Evolutionary conservation across 2,888 invertebrate species (phyloP).

Genomic region (Lypha dubia): DNA sequence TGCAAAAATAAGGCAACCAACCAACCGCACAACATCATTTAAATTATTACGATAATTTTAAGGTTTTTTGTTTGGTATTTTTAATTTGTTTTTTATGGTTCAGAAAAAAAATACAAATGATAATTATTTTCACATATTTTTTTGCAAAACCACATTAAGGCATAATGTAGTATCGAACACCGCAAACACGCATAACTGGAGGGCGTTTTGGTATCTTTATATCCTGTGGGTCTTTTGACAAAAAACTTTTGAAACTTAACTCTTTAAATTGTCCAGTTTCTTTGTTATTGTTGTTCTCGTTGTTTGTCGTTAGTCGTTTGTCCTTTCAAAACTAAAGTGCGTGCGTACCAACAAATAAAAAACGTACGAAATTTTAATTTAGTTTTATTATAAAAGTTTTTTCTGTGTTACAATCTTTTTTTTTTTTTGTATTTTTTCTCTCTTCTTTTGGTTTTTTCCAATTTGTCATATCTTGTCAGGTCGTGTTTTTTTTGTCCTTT

Average conservation of each 20-base stretch:
- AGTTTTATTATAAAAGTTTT: constrained; percentile 59
- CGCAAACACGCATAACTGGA: constrained; percentile 68
- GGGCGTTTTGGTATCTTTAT: constrained; percentile 57
- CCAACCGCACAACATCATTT: constrained; percentile 47
- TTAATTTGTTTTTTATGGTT: no score
- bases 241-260: constrained; percentile 61
- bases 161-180: constrained; percentile 26
- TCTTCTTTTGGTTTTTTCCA: no score
- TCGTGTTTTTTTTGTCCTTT: constrained; percentile 63
- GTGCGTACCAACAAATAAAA: constrained; percentile 51
- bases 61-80: constrained; percentile 11
- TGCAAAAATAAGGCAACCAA: constrained; percentile 47
- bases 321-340: constrained; percentile 46
- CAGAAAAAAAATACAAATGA: constrained; percentile 40
- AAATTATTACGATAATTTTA: constrained; percentile 35
- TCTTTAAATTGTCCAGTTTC: constrained; percentile 62
- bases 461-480: constrained; percentile 53
- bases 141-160: constrained; percentile 44
- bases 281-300: constrained; percentile 17
- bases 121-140: constrained; percentile 57
- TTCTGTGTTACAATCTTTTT: background rate
- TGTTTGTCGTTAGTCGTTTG: no score
- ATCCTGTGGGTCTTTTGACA: constrained; percentile 41
- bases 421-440: constrained; percentile 4
- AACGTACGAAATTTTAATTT: constrained; percentile 64